Evolutionary conservation across 2,797 vertebrate species (phyloP), one percentile per base, ranked within the genome.

Genomic region (Eulemur rubriventer): DNA sequence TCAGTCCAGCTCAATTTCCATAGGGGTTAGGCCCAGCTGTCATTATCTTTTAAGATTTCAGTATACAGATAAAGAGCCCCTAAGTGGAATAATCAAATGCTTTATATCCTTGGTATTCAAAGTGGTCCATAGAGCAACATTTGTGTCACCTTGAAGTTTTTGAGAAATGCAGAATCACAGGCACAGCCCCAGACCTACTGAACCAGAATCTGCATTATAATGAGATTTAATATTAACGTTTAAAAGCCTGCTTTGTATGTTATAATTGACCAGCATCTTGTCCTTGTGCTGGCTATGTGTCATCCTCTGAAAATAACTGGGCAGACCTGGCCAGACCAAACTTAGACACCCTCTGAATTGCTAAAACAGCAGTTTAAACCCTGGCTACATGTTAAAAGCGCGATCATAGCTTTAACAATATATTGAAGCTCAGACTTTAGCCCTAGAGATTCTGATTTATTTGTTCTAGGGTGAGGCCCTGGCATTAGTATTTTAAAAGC

Each of bases 361-460:
- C 63, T 50, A 41, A 85, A 69, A 82, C 6, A 50, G 12, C 61
- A 24, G 52, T 81, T 95, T 76, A 83, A 96, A 83, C 4, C 24
- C 41, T 61, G 65, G 33, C 22, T 63, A 28, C 3, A 38, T 28
- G 26, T 3, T 67, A 9, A 85, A 89, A 79, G 38, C 59, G 90
- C 16, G 12, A 52, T 93, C n/a, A 59, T 59, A 43, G 73, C 12
- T 65, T 95, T 24, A 76, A 75, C 73, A 50, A 43, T 70, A 38
- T 28, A 33, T 4, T 65, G 26, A 78, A 78, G 7, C 65, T 85
- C 52, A 28, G 59, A 38, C 35, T 83, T 76, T 33, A 55, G 4
- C 43, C 22, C 10, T 38, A n/a, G 75, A 93, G 41, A 91, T 43
- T 94, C 69, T 79, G 50, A 94, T 94, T 92, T 91, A 69, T 92